Percentiles rank a stretch among this genome's conserved stretches.
These are phyloP conservation scores for Chrysolina americana DNA, from an alignment of 2,888 invertebrate genomes.

Conservation along the genomic window DNA sequence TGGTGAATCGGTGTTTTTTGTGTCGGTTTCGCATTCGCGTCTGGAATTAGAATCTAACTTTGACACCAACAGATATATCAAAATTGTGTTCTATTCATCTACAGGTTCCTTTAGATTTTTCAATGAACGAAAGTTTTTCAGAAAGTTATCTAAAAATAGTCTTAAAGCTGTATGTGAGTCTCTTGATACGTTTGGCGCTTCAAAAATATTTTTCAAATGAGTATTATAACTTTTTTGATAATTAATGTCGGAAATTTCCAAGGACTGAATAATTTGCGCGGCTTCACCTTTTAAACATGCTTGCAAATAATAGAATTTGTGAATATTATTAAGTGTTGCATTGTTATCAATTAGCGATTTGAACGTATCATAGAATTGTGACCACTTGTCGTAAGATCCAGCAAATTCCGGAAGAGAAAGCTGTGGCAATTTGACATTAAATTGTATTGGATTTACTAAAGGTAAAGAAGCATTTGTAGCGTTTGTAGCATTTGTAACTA, in stretches of 20 bases:
- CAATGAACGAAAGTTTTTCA: constrained; percentile 30
- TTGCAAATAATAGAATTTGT: constrained; percentile 37
- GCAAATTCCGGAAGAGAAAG: constrained; percentile 27
- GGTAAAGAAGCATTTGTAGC: not conserved
- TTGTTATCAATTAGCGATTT: constrained; percentile 25
- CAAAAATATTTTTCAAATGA: constrained; percentile 38
- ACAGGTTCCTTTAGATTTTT: constrained; percentile 26
- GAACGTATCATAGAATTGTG: constrained; percentile 29
- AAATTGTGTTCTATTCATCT: constrained; percentile 29
- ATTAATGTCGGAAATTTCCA: constrained; percentile 27
- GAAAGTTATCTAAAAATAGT: constrained; percentile 32
- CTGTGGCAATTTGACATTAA: constrained; percentile 30
- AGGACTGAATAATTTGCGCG: constrained; percentile 23
- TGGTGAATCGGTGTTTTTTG: constrained; percentile 24
- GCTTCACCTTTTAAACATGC: constrained; percentile 37
- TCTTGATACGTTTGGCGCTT: constrained; percentile 13
- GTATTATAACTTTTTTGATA: constrained; percentile 17
- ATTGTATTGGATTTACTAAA: not conserved
- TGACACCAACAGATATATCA: constrained; percentile 31
- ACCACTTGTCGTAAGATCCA: constrained; percentile 32
- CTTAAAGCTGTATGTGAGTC: constrained; percentile 28
- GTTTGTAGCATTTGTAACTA: too few species aligned
- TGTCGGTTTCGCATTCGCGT: constrained; percentile 32
- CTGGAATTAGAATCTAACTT: constrained; percentile 34
- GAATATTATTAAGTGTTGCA: constrained; percentile 12